Base-by-base conservation (phyloP, 2,888 invertebrate genomes). In the Dolomedes plantarius region DNA sequence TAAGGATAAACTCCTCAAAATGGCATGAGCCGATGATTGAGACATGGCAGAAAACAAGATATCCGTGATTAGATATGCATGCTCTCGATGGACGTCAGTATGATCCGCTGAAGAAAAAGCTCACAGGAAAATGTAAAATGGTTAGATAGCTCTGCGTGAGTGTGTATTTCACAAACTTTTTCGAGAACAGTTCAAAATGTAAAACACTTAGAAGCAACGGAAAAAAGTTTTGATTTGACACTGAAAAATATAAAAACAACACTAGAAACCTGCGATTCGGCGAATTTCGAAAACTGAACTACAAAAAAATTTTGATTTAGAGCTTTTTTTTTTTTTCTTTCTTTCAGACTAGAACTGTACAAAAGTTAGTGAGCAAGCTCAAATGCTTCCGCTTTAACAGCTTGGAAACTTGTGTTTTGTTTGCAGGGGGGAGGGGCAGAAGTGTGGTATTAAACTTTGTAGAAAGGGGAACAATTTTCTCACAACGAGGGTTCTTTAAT, bases 91-190 rank as follows among this genome's bases (percentile, higher is more conserved):
- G 77, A 77, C 77, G 77, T 77, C n/a, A 65, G 41, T 56, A 65
- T 83, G 67, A 83, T 56, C 56, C 16, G 50, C 67, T 32, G 65
- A 83, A 67, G 71, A 67, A 74, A 73, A 83, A 83, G 83, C 83
- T 83, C 83, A 73, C 83, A 73, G 72, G 83, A 83, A 83, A 82
- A 32, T 19, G 23, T 27, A 41, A 82, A n/a, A n/a, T n/a, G n/a
- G n/a, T n/a, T n/a, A 62, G 73, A 82, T 76, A 82, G 82, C 75
- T 71, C 74, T 56, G 62, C 11, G 23, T 19, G 16, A 50, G 50
- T 19, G 62, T 62, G 23, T n/a, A n/a, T 27, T 62, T 9, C 9
- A 36, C 9, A 36, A 36, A 36, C 36, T 7, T n/a, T n/a, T 36
- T 36, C 62, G 62, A 62, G 28, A 1, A 27, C 9, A 23, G 0